Evolutionary conservation across 2,888 invertebrate species (phyloP), one percentile per base, ranked within the genome.

Genomic region (Microchrysa polita): DNA sequence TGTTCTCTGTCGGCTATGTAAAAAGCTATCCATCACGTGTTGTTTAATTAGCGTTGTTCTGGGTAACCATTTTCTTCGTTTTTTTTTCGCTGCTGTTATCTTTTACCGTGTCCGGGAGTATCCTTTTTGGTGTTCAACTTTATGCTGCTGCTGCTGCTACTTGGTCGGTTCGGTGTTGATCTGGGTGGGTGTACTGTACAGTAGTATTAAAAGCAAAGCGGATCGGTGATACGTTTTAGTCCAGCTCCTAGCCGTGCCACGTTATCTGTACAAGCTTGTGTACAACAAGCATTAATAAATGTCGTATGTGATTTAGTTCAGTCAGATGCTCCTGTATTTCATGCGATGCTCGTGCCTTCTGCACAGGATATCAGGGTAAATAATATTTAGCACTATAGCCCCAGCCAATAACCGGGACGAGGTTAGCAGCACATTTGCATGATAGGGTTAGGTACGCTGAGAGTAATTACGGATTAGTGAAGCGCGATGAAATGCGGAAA

Each of bases 21-120:
- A 53, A 71, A 71, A 71, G 71, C 71, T 71, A 71, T 71, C 71
- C 71, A 71, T 71, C 71, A 71, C 57, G 59, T 42, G 71, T 27
- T 71, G 59, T 71, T 71, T 71, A 71, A 71, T 71, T 71, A 71
- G 71, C 57, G 59, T 57, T 71, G 71, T 71, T 71, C 67, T 67
- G 67, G 67, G 67, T 67, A 53, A 67, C 67, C 67, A 27, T 67
- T 67, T 67, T 67, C 53, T 67, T 20, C n/a, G n/a, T n/a, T n/a
- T n/a, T n/a, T n/a, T n/a, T n/a, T n/a, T n/a, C n/a, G n/a, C n/a
- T n/a, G n/a, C n/a, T n/a, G n/a, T 65, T 40, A 34, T 34, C 61
- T 9, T 42, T 48, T 10, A 14, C 65, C 65, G 44, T 44, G 48
- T 42, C 44, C 34, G 48, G 12, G n/a, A n/a, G 22, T 57, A 22